Percentiles rank a stretch among this genome's conserved stretches.
Evolutionary conservation across 2,888 invertebrate genomes (phyloP).

Genomic region (Ischnus inquisitorius): DNA sequence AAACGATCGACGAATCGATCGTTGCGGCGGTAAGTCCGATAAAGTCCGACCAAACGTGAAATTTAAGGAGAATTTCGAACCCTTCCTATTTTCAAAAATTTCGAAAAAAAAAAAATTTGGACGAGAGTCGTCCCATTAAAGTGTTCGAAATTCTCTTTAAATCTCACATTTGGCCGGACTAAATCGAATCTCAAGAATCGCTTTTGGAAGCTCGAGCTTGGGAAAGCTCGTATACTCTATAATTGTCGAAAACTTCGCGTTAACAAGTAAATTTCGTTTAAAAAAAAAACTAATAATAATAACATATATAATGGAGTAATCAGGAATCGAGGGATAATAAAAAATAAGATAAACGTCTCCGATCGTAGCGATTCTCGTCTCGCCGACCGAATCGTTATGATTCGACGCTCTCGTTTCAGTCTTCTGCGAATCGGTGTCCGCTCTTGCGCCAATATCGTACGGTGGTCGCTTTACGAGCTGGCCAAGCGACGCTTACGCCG

Average conservation of each 20-base stretch:
- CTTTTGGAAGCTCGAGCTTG: conserved; percentile 41
- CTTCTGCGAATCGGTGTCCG: conserved; percentile 22
- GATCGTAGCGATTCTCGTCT: conserved; percentile 10
- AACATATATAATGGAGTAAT: background rate
- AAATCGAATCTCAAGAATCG: no score
- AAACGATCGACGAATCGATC: background rate
- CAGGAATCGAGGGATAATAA: no score
- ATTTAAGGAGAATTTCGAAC: no score
- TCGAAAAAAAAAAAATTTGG: no score
- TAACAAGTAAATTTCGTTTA: conserved; percentile 19
- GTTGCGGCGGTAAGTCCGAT: no score
- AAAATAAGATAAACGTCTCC: conserved; percentile 8
- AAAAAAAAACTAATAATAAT: background rate
- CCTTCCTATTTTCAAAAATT: no score
- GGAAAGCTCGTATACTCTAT: no score
- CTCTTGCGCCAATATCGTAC: background rate
- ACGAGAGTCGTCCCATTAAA: no score
- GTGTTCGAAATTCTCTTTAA: no score
- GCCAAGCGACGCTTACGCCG: conserved; percentile 54
- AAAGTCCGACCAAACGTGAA: no score
- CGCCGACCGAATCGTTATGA: background rate
- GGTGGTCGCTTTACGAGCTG: background rate
- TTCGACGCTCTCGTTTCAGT: conserved; percentile 42
- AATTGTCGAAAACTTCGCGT: conserved; percentile 31
- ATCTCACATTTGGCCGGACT: no score